Evolutionary conservation across 2,113 vertebrate genomes (phyloP).

Genomic region (Myocastor coypus): DNA sequence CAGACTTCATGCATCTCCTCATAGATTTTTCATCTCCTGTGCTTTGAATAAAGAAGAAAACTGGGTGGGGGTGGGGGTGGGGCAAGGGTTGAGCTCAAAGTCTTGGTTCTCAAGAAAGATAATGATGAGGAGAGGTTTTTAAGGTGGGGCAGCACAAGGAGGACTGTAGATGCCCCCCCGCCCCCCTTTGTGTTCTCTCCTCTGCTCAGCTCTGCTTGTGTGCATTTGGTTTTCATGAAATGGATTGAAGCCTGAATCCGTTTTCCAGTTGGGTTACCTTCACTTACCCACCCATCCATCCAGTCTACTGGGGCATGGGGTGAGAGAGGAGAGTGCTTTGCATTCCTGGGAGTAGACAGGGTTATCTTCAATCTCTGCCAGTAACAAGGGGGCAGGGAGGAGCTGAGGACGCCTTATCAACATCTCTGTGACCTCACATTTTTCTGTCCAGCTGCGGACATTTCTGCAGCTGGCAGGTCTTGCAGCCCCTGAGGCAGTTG

Average conservation of each 20-base stretch:
- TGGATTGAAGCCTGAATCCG: background rate
- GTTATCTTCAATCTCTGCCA: background rate
- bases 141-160: background rate
- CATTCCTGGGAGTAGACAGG: background rate
- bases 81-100: background rate
- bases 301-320: background rate
- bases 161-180: background rate
- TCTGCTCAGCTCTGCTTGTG: slow-evolving; percentile 46
- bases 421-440: background rate
- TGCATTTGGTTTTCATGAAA: background rate
- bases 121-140: slow-evolving; percentile 57
- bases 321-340: background rate
- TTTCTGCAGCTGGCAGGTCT: background rate
- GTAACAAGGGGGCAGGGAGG: background rate
- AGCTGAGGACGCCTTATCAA: background rate
- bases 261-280: slow-evolving; percentile 26
- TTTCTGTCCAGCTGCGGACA: background rate
- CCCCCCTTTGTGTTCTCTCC: slow-evolving; percentile 4
- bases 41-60: background rate
- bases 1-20: slow-evolving; percentile 58
- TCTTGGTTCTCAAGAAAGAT: slow-evolving; percentile 72
- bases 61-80: background rate
- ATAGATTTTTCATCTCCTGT: slow-evolving; percentile 45
- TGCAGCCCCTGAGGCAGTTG: background rate
- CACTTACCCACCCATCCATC: slow-evolving; percentile 33